These are phyloP conservation scores for Psittacula cyanocephala DNA, from an alignment of 2,113 vertebrate species.

Conservation along the genomic window DNA sequence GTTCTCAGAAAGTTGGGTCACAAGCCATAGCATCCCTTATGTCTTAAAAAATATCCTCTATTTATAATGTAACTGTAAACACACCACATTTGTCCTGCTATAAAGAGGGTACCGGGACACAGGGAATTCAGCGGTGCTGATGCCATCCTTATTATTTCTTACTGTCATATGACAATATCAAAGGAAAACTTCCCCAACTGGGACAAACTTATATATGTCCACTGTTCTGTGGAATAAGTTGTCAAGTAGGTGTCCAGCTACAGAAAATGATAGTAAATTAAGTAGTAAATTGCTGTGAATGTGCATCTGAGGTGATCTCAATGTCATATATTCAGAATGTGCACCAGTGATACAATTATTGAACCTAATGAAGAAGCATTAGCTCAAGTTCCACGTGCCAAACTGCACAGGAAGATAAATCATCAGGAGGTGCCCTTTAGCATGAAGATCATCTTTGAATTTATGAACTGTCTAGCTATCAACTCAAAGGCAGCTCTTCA, in stretches of 20 bases:
- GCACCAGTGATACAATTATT: neutral
- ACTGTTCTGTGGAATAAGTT: neutral
- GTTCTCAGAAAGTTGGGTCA: neutral
- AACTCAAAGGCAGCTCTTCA: neutral
- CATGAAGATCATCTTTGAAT: neutral
- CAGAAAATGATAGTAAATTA: neutral
- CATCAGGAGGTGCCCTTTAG: neutral
- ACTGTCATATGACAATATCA: neutral
- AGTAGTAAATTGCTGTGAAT: neutral
- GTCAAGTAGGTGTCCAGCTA: neutral
- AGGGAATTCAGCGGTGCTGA: neutral
- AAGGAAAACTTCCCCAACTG: neutral
- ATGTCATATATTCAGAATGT: neutral
- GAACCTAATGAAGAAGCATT: neutral
- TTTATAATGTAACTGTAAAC: neutral
- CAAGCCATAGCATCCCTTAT: neutral
- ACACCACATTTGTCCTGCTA: neutral
- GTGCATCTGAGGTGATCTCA: neutral
- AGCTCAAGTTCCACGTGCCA: neutral
- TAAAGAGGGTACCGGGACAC: neutral
- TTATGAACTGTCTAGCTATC: conserved; percentile 1
- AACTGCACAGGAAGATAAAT: neutral
- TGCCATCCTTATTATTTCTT: neutral
- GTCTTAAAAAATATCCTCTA: neutral
- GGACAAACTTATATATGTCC: rapidly evolving